Conservation (phyloP, 2,888 invertebrate species). For the Agapostemon virescens region DNA sequence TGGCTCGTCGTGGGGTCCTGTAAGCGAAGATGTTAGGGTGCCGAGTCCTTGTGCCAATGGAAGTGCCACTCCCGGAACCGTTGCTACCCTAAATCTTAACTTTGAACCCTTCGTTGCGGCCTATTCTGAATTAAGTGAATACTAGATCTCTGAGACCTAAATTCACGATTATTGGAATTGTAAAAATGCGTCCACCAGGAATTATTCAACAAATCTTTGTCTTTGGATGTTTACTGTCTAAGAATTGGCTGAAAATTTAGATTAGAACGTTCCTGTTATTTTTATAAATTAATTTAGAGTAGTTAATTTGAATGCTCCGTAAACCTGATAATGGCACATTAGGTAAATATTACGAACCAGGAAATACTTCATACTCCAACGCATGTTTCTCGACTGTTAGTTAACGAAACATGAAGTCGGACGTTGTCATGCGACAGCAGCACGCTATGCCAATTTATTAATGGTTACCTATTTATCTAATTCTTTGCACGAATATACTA, state of each 20-base stretch:
- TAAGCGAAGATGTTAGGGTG: neutral
- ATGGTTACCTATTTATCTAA: neutral
- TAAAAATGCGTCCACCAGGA: too few relatives aligned
- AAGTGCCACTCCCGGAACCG: neutral
- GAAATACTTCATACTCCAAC: neutral
- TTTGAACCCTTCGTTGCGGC: neutral
- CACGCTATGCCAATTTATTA: slow-evolving; percentile 8
- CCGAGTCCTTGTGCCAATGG: neutral
- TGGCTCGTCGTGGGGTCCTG: neutral
- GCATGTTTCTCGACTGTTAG: neutral
- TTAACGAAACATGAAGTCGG: neutral
- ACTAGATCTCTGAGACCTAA: too few relatives aligned
- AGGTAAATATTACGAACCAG: neutral
- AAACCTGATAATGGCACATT: neutral
- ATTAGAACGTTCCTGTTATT: too few relatives aligned
- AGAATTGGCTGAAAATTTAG: too few relatives aligned
- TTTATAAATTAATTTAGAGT: too few relatives aligned
- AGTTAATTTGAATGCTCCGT: too few relatives aligned
- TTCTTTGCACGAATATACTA: neutral
- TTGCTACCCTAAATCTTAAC: neutral
- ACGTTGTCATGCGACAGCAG: neutral
- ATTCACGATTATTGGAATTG: too few relatives aligned
- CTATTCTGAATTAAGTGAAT: neutral
- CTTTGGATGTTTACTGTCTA: too few relatives aligned
- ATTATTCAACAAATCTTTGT: too few relatives aligned